Conservation (phyloP, 1,140 invertebrate species). For the Drosophila pandora region DNA sequence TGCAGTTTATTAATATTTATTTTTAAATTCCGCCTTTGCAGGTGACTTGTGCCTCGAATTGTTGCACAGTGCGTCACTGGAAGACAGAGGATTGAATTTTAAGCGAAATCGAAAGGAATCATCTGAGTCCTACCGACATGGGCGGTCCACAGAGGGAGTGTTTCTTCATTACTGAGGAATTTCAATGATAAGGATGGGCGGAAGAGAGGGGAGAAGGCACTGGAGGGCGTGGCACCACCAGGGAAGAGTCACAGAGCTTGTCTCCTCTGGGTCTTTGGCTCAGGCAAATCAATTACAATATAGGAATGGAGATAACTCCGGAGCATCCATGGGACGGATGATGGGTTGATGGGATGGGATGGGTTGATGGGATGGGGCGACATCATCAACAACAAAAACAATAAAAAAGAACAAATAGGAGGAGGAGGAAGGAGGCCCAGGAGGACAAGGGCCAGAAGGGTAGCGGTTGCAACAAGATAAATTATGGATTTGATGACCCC, state of each 20-base stretch:
- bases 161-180: conserved; percentile 12
- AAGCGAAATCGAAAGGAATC: conserved; percentile 23
- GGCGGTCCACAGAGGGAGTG: conserved; percentile 27
- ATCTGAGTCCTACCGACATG: conserved; percentile 6
- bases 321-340: conserved; percentile 20
- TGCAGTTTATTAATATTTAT: too few relatives aligned
- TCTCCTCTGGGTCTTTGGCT: conserved; percentile 21
- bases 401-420: conserved; percentile 14
- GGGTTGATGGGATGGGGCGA: conserved; percentile 4
- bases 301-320: conserved; percentile 53
- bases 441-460: conserved; percentile 16
- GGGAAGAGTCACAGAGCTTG: conserved; percentile 12
- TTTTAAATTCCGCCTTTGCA: neutral
- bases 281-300: conserved; percentile 77
- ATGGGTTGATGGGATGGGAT: conserved; percentile 4
- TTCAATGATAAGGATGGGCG: conserved; percentile 10
- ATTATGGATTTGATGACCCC: conserved; percentile 58
- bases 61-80: conserved; percentile 13
- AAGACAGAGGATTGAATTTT: neutral
- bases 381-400: conserved; percentile 19
- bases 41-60: conserved; percentile 1
- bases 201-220: too few relatives aligned
- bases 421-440: neutral
- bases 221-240: neutral
- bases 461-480: conserved; percentile 47